phyloP scores from a whole-genome alignment of 2,797 vertebrate species.

The Smutsia temminckii region DNA sequence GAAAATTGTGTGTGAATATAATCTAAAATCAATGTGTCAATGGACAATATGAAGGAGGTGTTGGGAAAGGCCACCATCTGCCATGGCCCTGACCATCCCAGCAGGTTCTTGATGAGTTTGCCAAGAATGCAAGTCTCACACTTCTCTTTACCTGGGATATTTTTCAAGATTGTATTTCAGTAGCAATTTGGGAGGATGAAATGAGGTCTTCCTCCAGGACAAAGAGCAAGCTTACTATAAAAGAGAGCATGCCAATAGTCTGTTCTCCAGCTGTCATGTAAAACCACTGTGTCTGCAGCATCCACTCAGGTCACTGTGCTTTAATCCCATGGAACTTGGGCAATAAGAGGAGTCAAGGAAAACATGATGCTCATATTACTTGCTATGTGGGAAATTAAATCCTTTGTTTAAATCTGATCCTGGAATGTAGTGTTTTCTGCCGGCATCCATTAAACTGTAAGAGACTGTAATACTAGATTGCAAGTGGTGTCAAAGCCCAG shows the following conservation, averaged over 20 bases:
- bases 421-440: neutral
- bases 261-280: neutral
- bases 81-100: neutral
- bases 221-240: neutral
- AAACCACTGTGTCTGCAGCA: neutral
- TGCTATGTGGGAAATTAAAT: neutral
- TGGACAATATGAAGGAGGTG: neutral
- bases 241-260: neutral
- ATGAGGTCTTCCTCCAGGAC: neutral
- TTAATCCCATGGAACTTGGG: neutral
- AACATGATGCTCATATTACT: neutral
- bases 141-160: neutral
- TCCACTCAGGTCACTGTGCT: neutral
- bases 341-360: neutral
- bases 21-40: neutral
- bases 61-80: neutral
- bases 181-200: neutral
- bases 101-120: neutral
- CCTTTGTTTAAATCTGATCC: neutral
- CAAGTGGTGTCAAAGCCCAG: neutral
- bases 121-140: neutral
- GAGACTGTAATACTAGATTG: neutral
- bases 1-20: neutral
- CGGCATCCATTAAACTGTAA: neutral
- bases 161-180: neutral